Percentiles rank a stretch among this genome's conserved stretches.
phyloP scores from a whole-genome alignment of 1,140 invertebrate species.

The Saccostrea glomerata region DNA sequence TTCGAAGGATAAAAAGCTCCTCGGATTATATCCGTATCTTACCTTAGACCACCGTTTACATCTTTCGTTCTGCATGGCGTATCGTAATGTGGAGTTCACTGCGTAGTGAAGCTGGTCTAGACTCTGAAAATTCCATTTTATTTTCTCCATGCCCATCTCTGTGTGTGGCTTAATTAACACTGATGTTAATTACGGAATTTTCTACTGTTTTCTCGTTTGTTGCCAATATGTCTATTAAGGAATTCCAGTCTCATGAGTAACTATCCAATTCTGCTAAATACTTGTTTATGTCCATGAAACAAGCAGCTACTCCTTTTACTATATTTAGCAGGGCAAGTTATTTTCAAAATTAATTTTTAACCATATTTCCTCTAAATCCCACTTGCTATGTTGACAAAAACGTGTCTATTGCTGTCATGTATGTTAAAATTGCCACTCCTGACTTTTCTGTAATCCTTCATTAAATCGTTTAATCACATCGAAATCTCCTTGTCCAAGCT shows the following conservation, averaged over 20 bases:
- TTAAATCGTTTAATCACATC: neutral
- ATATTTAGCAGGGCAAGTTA: neutral
- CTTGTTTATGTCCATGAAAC: neutral
- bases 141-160: conserved; percentile 47
- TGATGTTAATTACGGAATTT: neutral
- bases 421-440: conserved; percentile 14
- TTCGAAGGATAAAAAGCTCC: too few relatives aligned
- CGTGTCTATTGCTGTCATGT: neutral
- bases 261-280: neutral
- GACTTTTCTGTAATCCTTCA: conserved; percentile 1
- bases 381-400: neutral
- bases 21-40: neutral
- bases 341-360: neutral
- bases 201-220: neutral
- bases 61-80: conserved; percentile 64
- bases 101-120: conserved; percentile 61
- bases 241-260: neutral
- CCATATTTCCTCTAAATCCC: conserved; percentile 4
- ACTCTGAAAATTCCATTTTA: conserved; percentile 57
- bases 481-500: neutral
- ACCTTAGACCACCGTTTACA: conserved; percentile 67
- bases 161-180: neutral
- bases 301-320: neutral
- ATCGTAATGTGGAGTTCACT: conserved; percentile 56
- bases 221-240: neutral